phyloP scores from a whole-genome alignment of 2,797 vertebrate genomes.

The Neopelma chrysocephalum region DNA sequence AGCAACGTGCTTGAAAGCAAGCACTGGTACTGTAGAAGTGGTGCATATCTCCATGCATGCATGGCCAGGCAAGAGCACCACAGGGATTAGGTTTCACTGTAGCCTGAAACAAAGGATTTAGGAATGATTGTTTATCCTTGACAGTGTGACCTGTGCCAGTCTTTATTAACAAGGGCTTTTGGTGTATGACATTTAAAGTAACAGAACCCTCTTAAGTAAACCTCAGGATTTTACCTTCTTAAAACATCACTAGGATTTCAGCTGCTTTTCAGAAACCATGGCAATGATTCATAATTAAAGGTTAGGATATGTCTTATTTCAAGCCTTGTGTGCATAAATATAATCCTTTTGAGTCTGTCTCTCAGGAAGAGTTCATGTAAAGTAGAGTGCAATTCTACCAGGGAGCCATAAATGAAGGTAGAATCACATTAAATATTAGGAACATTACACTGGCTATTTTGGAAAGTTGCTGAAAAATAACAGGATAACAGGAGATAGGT shows the following conservation, averaged over 20 bases:
- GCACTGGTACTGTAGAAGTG: conserved; percentile 43
- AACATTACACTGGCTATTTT: neutral
- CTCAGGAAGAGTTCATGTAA: conserved; percentile 65
- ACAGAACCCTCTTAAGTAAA: conserved; percentile 63
- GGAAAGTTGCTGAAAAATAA: conserved; percentile 51
- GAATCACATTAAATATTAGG: conserved; percentile 47
- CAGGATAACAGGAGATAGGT: neutral
- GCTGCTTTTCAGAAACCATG: conserved; percentile 24
- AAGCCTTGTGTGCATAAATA: conserved; percentile 55
- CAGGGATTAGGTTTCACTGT: conserved; percentile 68
- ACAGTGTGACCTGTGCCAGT: conserved; percentile 70
- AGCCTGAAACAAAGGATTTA: conserved; percentile 74
- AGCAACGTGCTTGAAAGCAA: conserved; percentile 65
- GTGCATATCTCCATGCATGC: conserved; percentile 52
- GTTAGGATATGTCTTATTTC: conserved; percentile 61
- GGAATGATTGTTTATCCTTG: conserved; percentile 75
- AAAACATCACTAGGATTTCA: conserved; percentile 43
- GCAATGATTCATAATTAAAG: conserved; percentile 72
- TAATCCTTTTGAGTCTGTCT: conserved; percentile 51
- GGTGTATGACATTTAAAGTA: conserved; percentile 69
- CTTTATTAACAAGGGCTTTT: conserved; percentile 69
- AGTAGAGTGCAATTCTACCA: conserved; percentile 8
- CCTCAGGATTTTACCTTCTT: conserved; percentile 54
- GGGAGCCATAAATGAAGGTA: conserved; percentile 53
- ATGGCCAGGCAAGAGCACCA: conserved; percentile 60